Percentiles rank a stretch among this genome's conserved stretches.
Conservation (phyloP, 2,888 invertebrate genomes). For the Antheraea assamensis region DNA sequence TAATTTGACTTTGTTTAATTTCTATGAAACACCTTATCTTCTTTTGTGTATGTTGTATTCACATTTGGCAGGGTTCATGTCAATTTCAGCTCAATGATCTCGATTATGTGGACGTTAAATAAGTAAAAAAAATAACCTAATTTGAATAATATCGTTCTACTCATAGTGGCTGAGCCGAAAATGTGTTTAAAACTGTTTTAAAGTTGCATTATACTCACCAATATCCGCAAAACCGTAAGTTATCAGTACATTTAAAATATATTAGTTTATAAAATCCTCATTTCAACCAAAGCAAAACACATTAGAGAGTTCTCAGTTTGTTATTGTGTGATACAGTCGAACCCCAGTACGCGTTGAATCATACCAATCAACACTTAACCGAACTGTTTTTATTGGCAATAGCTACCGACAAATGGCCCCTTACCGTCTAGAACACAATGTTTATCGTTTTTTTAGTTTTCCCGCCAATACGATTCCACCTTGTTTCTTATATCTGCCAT, state of each 20-base stretch:
- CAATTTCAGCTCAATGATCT: no score
- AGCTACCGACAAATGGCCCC: constrained; percentile 30
- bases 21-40: no score
- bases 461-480: constrained; percentile 23
- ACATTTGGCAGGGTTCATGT: no score
- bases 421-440: constrained; percentile 35
- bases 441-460: constrained; percentile 26
- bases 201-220: no score
- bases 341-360: constrained; percentile 25
- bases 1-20: no score
- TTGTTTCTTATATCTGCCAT: constrained; percentile 21
- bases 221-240: neutral
- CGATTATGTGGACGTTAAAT: no score
- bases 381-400: constrained; percentile 36
- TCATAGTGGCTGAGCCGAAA: no score
- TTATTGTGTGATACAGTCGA: constrained; percentile 14
- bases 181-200: no score
- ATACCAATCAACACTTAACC: constrained; percentile 27
- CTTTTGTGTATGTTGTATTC: no score
- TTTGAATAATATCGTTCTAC: no score
- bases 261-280: constrained; percentile 8
- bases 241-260: neutral
- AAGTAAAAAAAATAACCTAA: no score
- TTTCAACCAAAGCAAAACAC: constrained; percentile 29
- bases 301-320: constrained; percentile 23